Percentiles rank a stretch among this genome's conserved stretches.
These are phyloP conservation scores for Pogonomyrmex barbatus DNA, from an alignment of 1,140 invertebrate genomes.

Conservation along the genomic window DNA sequence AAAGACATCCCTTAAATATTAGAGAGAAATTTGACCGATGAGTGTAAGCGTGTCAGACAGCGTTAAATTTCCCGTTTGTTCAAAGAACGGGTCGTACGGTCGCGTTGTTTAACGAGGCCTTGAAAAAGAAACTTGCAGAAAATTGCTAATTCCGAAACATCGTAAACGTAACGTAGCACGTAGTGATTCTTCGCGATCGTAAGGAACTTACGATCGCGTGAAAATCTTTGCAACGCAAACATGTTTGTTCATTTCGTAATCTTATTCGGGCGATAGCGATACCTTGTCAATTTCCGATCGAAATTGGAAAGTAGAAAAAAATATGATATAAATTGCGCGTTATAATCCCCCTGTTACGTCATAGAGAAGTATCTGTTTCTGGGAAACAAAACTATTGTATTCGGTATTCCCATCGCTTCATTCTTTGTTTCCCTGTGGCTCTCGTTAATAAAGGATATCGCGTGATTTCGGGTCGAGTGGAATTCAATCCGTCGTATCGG, in stretches of 20 bases:
- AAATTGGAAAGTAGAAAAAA: neutral
- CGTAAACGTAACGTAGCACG: conserved; percentile 29
- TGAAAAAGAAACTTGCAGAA: conserved; percentile 16
- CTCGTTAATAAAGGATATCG: conserved; percentile 24
- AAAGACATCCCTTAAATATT: neutral
- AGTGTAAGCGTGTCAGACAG: neutral
- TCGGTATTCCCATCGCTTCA: neutral
- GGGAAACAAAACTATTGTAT: conserved; percentile 3
- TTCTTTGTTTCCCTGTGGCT: neutral
- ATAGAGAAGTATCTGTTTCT: neutral
- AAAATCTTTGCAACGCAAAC: too few relatives aligned
- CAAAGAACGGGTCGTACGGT: conserved; percentile 20
- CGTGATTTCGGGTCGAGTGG: conserved; percentile 32
- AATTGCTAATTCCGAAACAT: conserved; percentile 42
- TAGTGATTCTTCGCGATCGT: conserved; percentile 43
- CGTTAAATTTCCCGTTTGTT: conserved; percentile 12
- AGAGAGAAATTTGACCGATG: conserved; percentile 2
- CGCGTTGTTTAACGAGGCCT: conserved; percentile 20
- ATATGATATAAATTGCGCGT: neutral
- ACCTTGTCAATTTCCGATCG: neutral
- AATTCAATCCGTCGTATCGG: conserved; percentile 9
- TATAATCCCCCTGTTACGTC: neutral
- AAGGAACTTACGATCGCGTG: conserved; percentile 47
- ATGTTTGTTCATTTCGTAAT: conserved; percentile 2
- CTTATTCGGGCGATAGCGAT: neutral